These are phyloP conservation scores for Eupithecia dodoneata DNA, from an alignment of 2,888 invertebrate species.

Conservation along the genomic window DNA sequence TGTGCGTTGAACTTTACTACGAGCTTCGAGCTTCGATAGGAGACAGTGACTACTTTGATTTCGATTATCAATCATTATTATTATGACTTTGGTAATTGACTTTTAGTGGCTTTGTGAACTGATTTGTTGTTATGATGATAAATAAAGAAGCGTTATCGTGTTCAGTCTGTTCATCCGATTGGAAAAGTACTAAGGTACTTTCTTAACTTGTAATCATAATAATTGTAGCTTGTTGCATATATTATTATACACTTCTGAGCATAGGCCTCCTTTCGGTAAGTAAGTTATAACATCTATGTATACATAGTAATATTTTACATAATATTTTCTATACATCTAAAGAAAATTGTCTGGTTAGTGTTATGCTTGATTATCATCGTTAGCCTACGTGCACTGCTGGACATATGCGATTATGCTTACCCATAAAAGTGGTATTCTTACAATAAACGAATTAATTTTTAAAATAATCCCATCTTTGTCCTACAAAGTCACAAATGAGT, in stretches of 20 bases:
- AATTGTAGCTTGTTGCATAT: too few species aligned
- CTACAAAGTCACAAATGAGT: slow-evolving; percentile 45
- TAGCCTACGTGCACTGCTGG: too few species aligned
- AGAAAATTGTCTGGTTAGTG: not conserved
- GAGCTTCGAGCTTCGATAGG: slow-evolving; percentile 71
- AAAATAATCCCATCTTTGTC: slow-evolving; percentile 30
- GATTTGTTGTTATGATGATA: slow-evolving; percentile 26
- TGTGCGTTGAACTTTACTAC: slow-evolving; percentile 82
- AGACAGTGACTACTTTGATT: slow-evolving; percentile 48
- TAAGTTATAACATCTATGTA: not conserved
- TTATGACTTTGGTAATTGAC: slow-evolving; percentile 29
- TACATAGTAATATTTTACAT: not conserved
- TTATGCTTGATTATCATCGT: too few species aligned
- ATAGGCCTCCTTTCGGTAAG: too few species aligned
- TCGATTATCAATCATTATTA: slow-evolving; percentile 41
- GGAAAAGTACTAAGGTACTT: not conserved
- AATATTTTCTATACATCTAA: not conserved
- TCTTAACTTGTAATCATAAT: not conserved
- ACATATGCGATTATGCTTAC: too few species aligned
- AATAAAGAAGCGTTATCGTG: not conserved
- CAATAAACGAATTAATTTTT: not conserved
- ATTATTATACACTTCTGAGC: too few species aligned
- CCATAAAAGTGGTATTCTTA: not conserved
- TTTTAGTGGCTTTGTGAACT: slow-evolving; percentile 29
- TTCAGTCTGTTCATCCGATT: not conserved